Base-by-base conservation (phyloP, 2,113 vertebrate species). In the Miniopterus natalensis region DNA sequence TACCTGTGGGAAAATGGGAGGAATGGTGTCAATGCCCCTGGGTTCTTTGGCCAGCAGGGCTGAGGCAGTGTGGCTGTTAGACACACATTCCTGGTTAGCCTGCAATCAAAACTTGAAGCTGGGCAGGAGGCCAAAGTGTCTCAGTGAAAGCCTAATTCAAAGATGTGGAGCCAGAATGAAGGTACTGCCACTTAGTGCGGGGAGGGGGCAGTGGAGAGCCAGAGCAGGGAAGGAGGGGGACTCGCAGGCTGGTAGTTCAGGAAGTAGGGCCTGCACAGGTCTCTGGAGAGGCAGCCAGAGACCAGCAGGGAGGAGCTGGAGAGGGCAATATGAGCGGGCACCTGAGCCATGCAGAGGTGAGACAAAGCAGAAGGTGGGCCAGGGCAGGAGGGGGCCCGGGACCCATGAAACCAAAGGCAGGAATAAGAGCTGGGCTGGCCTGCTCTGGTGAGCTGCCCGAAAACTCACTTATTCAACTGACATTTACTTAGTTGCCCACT, bases 1-100 rank as follows among this genome's bases (percentile, higher is more conserved):
- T 99, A 99, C 0, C 99, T 99, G 96, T 15, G 6, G 95, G 71
- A 93, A 97, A 63, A 96, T 23, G 59, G 66, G 25, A 47, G 53
- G 89, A 74, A 42, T 0, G 8, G 36, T 1, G 4, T 96, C 84
- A 90, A 18, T 7, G 61, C 1, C 55, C 88, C 27, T 1, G 20
- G 14, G 57, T 31, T 55, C 8, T 12, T 5, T 2, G 13, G 90
- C 49, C 75, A 55, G 27, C 36, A 55, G 27, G 13, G 45, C 80
- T 4, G 6, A 14, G 36, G 31, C 51, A 40, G 49, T 31, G 71
- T 4, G 47, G 81, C 77, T 55, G 23, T 55, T 2, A 40, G 74
- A 94, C 84, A 61, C 5, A 31, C 74, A 23, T 47, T 27, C 79
- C 75, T 49, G 55, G 20, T 59, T 10, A 68, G 90, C 15, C 40